These are phyloP conservation scores for Ennomos erosarius DNA, from an alignment of 2,888 invertebrate species.

Conservation along the genomic window DNA sequence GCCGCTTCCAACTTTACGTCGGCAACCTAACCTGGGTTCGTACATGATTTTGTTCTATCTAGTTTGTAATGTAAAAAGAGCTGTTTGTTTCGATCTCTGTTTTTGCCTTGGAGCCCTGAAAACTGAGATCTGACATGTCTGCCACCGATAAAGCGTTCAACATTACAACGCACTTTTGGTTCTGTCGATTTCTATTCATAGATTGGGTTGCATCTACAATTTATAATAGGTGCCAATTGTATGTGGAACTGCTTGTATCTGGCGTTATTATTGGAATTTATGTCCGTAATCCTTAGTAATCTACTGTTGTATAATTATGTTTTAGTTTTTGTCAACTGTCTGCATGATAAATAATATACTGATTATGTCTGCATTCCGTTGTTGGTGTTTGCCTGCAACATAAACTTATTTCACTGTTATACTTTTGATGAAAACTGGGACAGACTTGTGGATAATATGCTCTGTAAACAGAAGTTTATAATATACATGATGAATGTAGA, in stretches of 20 bases:
- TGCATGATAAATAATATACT: too few species aligned
- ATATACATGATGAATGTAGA: too few species aligned
- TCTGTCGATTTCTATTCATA: constrained; percentile 15
- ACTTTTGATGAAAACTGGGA: too few species aligned
- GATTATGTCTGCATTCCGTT: neutral
- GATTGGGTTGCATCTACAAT: neutral
- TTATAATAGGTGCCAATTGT: neutral
- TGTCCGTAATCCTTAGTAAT: neutral
- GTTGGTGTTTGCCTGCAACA: too few species aligned
- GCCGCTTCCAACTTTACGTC: constrained; percentile 96
- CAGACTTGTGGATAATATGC: too few species aligned
- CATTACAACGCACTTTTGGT: constrained; percentile 11
- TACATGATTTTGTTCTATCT: constrained; percentile 76
- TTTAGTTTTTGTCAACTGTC: too few species aligned
- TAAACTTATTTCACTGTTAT: too few species aligned
- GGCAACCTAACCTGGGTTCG: constrained; percentile 99
- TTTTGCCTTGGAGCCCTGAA: constrained; percentile 49
- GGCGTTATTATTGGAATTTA: constrained; percentile 5
- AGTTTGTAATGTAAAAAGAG: constrained; percentile 71
- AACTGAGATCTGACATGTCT: constrained; percentile 42
- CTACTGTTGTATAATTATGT: neutral
- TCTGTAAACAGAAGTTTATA: too few species aligned
- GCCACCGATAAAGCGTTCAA: constrained; percentile 26
- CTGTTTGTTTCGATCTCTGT: constrained; percentile 56
- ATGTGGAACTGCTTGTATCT: constrained; percentile 1